Percentiles rank a stretch among this genome's conserved stretches.
These are phyloP conservation scores for Mythimna albipuncta DNA, from an alignment of 2,888 invertebrate genomes.

Conservation along the genomic window DNA sequence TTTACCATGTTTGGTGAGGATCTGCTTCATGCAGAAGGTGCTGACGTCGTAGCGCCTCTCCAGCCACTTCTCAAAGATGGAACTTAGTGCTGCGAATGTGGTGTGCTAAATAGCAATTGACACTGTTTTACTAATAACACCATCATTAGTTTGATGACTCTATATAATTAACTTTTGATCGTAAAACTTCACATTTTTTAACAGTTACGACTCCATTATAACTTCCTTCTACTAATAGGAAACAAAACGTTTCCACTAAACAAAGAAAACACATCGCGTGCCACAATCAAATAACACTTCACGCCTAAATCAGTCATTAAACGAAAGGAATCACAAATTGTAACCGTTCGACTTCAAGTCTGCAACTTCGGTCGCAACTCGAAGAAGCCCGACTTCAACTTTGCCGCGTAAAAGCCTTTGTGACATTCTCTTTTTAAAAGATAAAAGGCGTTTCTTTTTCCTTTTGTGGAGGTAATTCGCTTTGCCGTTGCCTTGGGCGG, in stretches of 20 bases:
- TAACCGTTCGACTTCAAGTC: slow-evolving; percentile 19
- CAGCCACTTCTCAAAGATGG: no score
- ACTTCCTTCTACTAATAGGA: background rate
- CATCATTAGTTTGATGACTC: background rate
- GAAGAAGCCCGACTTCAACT: slow-evolving; percentile 36
- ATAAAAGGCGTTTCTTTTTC: slow-evolving; percentile 58
- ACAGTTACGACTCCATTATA: no score
- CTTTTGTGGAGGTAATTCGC: slow-evolving; percentile 65
- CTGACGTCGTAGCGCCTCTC: no score
- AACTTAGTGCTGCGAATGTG: no score
- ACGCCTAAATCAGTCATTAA: background rate
- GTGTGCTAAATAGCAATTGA: no score
- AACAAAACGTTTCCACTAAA: slow-evolving; percentile 11
- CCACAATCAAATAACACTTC: slow-evolving; percentile 7
- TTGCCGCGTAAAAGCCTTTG: slow-evolving; percentile 52
- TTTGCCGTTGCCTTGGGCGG: slow-evolving; percentile 47
- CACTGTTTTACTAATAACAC: no score
- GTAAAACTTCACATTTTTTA: background rate
- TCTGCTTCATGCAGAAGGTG: no score
- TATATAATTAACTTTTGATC: background rate
- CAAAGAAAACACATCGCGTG: slow-evolving; percentile 32
- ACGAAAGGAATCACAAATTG: slow-evolving; percentile 11
- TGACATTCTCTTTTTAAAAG: slow-evolving; percentile 54
- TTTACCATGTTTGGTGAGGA: no score
- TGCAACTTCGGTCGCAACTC: slow-evolving; percentile 21